phyloP scores from a whole-genome alignment of 2,888 invertebrate genomes.

The Xylocampa areola region DNA sequence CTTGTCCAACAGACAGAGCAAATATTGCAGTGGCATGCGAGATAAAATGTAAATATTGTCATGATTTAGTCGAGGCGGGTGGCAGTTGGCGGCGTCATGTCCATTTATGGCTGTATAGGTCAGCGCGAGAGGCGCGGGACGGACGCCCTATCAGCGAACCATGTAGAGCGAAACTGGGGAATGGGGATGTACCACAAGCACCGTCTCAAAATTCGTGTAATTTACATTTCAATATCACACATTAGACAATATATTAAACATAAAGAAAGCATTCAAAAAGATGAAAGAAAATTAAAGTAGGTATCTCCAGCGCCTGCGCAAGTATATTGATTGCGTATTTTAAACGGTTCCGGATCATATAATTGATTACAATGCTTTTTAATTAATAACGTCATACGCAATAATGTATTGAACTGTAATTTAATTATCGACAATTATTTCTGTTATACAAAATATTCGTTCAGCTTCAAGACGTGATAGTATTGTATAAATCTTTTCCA shows the following conservation, averaged over 20 bases:
- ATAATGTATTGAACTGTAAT: conserved; percentile 12
- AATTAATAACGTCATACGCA: conserved; percentile 6
- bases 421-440: conserved; percentile 11
- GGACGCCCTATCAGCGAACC: conserved; percentile 67
- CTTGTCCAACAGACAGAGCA: conserved; percentile 56
- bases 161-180: conserved; percentile 68
- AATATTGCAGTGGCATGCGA: conserved; percentile 69
- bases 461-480: conserved; percentile 40
- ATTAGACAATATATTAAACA: too few species aligned
- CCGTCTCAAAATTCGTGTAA: conserved; percentile 39
- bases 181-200: conserved; percentile 58
- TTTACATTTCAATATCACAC: conserved; percentile 11
- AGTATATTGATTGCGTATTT: not conserved
- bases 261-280: too few species aligned
- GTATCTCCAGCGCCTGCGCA: conserved; percentile 5
- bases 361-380: conserved; percentile 10
- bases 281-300: conserved; percentile 1
- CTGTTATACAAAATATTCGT: conserved; percentile 15
- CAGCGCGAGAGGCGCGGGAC: conserved; percentile 65
- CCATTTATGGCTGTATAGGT: conserved; percentile 81
- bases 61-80: conserved; percentile 76
- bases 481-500: conserved; percentile 48
- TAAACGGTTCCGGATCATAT: conserved; percentile 1
- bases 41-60: conserved; percentile 78
- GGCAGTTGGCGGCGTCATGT: conserved; percentile 73